A percentile compares a stretch with the other conserved stretches of the same genome.
phyloP scores from a whole-genome alignment of 2,888 invertebrate genomes.

The Eilema sororculum region DNA sequence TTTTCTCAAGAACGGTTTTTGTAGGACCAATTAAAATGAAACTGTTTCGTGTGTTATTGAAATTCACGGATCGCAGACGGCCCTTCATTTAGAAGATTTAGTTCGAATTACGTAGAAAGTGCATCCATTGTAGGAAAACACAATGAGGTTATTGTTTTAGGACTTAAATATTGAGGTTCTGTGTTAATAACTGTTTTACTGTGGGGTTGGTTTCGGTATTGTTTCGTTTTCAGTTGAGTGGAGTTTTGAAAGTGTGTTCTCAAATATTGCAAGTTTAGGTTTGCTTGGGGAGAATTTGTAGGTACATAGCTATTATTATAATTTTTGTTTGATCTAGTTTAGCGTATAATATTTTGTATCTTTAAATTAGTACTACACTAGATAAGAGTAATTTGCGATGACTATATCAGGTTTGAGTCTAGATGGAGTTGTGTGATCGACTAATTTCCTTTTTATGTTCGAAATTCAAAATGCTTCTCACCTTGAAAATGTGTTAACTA shows the following conservation, averaged over 20 bases:
- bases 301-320: too few species aligned
- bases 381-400: too few species aligned
- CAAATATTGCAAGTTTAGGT: background rate
- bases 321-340: too few species aligned
- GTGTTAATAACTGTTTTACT: slow-evolving; percentile 57
- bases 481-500: background rate
- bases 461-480: background rate
- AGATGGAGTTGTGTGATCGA: too few species aligned
- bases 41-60: slow-evolving; percentile 68
- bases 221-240: slow-evolving; percentile 32
- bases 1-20: slow-evolving; percentile 60
- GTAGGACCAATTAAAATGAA: slow-evolving; percentile 74
- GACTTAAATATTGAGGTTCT: slow-evolving; percentile 68
- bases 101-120: slow-evolving; percentile 77
- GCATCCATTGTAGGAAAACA: slow-evolving; percentile 73
- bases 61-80: slow-evolving; percentile 74
- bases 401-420: too few species aligned
- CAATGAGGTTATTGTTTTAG: slow-evolving; percentile 77
- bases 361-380: too few species aligned
- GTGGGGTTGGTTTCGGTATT: slow-evolving; percentile 44
- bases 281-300: background rate
- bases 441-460: background rate
- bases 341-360: too few species aligned
- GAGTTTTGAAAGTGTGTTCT: slow-evolving; percentile 18
- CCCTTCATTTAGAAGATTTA: slow-evolving; percentile 74